Percentiles rank a stretch among this genome's conserved stretches.
These are phyloP conservation scores for Lytechinus pictus DNA, from an alignment of 35 echinoderm and acorn worm species.

Conservation along the genomic window DNA sequence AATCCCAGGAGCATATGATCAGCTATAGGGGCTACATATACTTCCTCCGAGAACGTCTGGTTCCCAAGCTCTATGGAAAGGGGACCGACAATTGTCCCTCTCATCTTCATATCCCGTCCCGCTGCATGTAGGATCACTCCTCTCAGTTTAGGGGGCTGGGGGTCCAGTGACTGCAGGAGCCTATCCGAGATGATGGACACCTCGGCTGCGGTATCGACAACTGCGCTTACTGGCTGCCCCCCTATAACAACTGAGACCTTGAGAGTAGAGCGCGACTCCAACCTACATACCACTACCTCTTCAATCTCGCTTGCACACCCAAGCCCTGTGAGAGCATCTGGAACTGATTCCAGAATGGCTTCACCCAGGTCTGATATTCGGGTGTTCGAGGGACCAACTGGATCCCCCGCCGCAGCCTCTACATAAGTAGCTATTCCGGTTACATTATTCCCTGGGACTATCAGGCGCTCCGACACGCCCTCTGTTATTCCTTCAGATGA, in stretches of 20 bases:
- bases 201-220: conserved; percentile 59
- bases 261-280: background rate
- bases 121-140: conserved; percentile 23
- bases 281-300: background rate
- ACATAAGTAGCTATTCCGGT: no score
- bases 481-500: no score
- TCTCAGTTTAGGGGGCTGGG: conserved; percentile 21
- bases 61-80: conserved; percentile 32
- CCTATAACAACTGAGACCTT: background rate
- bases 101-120: conserved; percentile 60
- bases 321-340: background rate
- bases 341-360: background rate
- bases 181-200: conserved; percentile 57
- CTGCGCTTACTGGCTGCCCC: background rate
- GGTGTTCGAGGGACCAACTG: background rate
- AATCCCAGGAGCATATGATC: conserved; percentile 69
- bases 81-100: conserved; percentile 33
- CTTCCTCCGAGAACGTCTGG: background rate
- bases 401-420: background rate
- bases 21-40: conserved; percentile 69
- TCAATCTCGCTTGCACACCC: background rate
- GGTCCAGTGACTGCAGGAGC: background rate
- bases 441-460: no score
- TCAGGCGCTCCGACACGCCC: no score
- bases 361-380: background rate